These are phyloP conservation scores for Volucella zonaria DNA, from an alignment of 2,888 invertebrate species.

Conservation along the genomic window DNA sequence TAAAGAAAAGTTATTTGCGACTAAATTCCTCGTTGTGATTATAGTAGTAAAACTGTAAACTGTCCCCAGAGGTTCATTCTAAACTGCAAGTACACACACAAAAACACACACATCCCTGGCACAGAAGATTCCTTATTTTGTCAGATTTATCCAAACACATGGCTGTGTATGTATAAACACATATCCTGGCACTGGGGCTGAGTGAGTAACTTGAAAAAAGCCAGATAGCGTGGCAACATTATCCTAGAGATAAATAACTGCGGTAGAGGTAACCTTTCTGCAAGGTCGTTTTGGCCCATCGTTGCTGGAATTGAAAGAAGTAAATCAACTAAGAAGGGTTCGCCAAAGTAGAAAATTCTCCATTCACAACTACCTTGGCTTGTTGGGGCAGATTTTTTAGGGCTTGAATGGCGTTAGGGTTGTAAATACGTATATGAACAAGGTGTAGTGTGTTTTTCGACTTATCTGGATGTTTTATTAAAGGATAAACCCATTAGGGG, in stretches of 20 bases:
- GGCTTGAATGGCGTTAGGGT: no score
- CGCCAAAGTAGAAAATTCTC: slow-evolving; percentile 4
- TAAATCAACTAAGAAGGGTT: slow-evolving; percentile 53
- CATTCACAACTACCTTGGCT: background rate
- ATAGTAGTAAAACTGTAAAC: slow-evolving; percentile 28
- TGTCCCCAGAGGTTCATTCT: slow-evolving; percentile 37
- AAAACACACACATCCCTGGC: slow-evolving; percentile 13
- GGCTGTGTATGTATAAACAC: background rate
- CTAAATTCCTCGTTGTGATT: slow-evolving; percentile 56
- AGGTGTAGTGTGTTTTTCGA: no score
- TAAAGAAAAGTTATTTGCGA: slow-evolving; percentile 52
- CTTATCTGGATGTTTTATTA: no score
- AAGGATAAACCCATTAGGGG: no score
- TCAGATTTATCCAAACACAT: slow-evolving; percentile 18
- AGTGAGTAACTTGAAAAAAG: background rate
- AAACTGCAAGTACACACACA: background rate
- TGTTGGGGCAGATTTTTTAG: no score
- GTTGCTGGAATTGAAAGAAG: slow-evolving; percentile 24
- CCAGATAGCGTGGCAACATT: slow-evolving; percentile 29
- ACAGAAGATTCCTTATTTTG: slow-evolving; percentile 11
- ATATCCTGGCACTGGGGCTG: background rate
- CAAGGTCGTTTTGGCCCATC: slow-evolving; percentile 43
- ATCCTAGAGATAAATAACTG: slow-evolving; percentile 57
- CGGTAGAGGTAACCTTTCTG: slow-evolving; percentile 41
- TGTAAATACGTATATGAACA: no score